A percentile compares a stretch with the other conserved stretches of the same genome.
These are phyloP conservation scores for Copidosoma floridanum DNA, from an alignment of 1,140 invertebrate species.

Conservation along the genomic window DNA sequence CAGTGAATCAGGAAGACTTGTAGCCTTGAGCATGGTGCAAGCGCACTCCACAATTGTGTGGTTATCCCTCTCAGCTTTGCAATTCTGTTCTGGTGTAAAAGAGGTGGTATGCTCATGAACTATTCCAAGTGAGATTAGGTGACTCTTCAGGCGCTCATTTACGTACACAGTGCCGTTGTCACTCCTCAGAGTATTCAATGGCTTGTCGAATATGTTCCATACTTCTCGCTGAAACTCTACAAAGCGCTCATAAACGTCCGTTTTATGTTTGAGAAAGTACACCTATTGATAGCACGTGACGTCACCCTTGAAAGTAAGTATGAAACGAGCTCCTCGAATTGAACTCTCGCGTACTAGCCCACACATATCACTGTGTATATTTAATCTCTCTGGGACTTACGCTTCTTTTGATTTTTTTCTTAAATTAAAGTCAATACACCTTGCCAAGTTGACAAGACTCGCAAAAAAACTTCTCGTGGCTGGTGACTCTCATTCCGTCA, in stretches of 20 bases:
- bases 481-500: neutral
- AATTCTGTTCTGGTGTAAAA: constrained; percentile 51
- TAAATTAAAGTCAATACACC: constrained; percentile 12
- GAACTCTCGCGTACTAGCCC: constrained; percentile 38
- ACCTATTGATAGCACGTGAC: constrained; percentile 31
- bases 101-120: constrained; percentile 28
- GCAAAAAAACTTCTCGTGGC: constrained; percentile 8
- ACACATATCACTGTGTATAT: constrained; percentile 36
- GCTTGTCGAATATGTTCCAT: constrained; percentile 19
- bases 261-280: constrained; percentile 41
- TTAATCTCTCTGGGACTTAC: constrained; percentile 17
- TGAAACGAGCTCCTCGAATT: constrained; percentile 36
- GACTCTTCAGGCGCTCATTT: constrained; percentile 12
- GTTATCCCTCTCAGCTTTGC: constrained; percentile 40
- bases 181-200: constrained; percentile 30
- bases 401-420: neutral
- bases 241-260: constrained; percentile 32
- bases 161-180: constrained; percentile 32
- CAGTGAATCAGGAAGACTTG: neutral
- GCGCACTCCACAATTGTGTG: constrained; percentile 48
- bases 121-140: constrained; percentile 19
- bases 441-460: constrained; percentile 17
- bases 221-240: constrained; percentile 26
- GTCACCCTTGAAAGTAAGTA: constrained; percentile 41
- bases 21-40: constrained; percentile 43